Percentiles rank a stretch among this genome's conserved stretches.
These are phyloP conservation scores for Leptocoma aspasia DNA, from an alignment of 2,113 vertebrate genomes.

Conservation along the genomic window DNA sequence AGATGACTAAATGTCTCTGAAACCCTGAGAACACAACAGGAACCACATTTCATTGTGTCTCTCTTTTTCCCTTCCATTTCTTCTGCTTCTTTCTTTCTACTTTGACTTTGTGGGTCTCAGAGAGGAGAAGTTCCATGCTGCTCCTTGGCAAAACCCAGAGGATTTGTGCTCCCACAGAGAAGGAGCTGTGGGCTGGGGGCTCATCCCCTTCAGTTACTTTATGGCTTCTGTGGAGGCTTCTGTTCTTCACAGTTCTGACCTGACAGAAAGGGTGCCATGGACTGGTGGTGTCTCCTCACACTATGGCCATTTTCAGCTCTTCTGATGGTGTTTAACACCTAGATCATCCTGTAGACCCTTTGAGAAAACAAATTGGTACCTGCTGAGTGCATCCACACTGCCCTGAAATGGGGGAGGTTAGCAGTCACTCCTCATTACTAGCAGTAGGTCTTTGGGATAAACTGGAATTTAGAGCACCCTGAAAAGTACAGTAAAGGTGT, in stretches of 20 bases:
- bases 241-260: neutral
- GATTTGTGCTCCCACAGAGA: neutral
- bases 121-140: accelerated
- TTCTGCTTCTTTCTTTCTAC: neutral
- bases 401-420: neutral
- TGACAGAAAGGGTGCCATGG: neutral
- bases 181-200: neutral
- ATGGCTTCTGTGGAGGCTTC: neutral
- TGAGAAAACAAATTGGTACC: neutral
- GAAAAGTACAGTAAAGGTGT: neutral
- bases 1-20: neutral
- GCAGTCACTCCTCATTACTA: neutral
- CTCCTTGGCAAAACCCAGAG: accelerated
- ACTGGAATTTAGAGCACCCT: neutral
- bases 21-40: neutral
- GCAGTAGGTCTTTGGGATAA: neutral
- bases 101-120: neutral
- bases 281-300: neutral
- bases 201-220: neutral
- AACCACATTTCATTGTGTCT: neutral
- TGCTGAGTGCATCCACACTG: neutral
- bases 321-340: neutral
- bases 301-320: neutral
- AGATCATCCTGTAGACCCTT: neutral
- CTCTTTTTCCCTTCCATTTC: accelerated